These are phyloP conservation scores for Drosophila baimaii DNA, from an alignment of 1,140 invertebrate species.

Conservation along the genomic window DNA sequence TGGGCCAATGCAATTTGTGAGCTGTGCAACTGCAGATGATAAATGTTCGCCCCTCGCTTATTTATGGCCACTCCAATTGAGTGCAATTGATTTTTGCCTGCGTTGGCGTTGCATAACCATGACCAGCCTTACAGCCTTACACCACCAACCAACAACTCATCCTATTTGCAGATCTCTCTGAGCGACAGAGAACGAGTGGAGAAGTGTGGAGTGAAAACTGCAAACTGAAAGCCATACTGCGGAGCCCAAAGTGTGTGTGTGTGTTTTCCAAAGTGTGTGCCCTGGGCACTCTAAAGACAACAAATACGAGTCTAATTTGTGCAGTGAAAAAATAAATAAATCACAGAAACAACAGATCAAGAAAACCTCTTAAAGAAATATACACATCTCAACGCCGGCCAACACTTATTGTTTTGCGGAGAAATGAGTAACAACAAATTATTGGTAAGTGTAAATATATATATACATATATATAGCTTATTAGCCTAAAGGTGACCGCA, in stretches of 20 bases:
- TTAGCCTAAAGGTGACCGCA: conserved; percentile 32
- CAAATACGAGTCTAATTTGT: conserved; percentile 48
- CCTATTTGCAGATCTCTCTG: conserved; percentile 55
- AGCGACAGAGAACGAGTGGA: conserved; percentile 34
- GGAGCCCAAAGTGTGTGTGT: conserved; percentile 34
- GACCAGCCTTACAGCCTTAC: too few relatives aligned
- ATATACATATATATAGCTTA: conserved; percentile 9
- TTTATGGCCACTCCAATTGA: conserved; percentile 79
- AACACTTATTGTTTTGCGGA: conserved; percentile 72
- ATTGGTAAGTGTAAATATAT: conserved; percentile 61
- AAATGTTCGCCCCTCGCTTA: conserved; percentile 69
- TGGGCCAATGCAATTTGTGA: conserved; percentile 70
- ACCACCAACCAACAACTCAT: conserved; percentile 44
- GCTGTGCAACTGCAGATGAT: conserved; percentile 50
- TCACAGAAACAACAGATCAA: conserved; percentile 10
- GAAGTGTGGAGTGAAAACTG: conserved; percentile 41
- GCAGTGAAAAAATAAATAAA: conserved; percentile 53
- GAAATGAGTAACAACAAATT: conserved; percentile 80
- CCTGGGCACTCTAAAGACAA: conserved; percentile 58
- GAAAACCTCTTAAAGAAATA: conserved; percentile 6
- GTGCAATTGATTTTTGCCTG: conserved; percentile 79
- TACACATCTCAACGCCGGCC: conserved; percentile 35
- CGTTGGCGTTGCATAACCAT: conserved; percentile 76
- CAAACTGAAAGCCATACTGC: conserved; percentile 48
- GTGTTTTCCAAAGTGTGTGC: conserved; percentile 42